phyloP scores from a whole-genome alignment of 2,888 invertebrate genomes.

The Mimachlamys varia region DNA sequence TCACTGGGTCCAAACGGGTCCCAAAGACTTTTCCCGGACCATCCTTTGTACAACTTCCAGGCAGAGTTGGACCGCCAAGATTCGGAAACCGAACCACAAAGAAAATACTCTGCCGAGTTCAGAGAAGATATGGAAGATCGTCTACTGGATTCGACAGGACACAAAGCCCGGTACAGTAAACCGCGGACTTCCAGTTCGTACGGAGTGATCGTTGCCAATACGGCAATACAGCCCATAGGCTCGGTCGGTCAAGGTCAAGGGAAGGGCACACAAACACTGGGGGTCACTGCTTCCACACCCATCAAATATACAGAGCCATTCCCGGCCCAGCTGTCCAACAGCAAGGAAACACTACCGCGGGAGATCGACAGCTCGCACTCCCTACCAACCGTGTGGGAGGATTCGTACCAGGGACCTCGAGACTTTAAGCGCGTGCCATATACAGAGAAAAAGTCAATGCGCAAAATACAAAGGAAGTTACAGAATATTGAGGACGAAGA shows the following conservation, averaged over 20 bases:
- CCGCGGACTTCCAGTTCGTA: constrained; percentile 9
- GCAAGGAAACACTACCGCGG: constrained; percentile 43
- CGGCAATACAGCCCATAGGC: neutral
- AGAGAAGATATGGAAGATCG: neutral
- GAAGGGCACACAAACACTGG: constrained; percentile 37
- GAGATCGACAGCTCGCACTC: constrained; percentile 52
- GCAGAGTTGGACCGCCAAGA: constrained; percentile 6
- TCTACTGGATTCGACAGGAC: neutral
- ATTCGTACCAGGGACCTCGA: constrained; percentile 51
- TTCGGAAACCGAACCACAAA: neutral
- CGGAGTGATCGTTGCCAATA: neutral
- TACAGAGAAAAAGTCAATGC: constrained; percentile 50
- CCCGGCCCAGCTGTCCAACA: constrained; percentile 40
- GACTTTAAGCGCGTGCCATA: constrained; percentile 47
- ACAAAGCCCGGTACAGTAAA: neutral
- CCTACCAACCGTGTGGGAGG: constrained; percentile 52
- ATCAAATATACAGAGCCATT: constrained; percentile 47
- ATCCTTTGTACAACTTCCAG: constrained; percentile 23
- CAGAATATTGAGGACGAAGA: constrained; percentile 47
- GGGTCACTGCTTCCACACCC: neutral
- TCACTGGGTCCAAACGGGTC: constrained; percentile 25
- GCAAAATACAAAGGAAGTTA: constrained; percentile 53
- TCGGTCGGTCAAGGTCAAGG: neutral
- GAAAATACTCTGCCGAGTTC: neutral
- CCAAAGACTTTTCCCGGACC: constrained; percentile 18